Base-by-base conservation (phyloP, 2,797 vertebrate genomes). In the Syngnathus acus region DNA sequence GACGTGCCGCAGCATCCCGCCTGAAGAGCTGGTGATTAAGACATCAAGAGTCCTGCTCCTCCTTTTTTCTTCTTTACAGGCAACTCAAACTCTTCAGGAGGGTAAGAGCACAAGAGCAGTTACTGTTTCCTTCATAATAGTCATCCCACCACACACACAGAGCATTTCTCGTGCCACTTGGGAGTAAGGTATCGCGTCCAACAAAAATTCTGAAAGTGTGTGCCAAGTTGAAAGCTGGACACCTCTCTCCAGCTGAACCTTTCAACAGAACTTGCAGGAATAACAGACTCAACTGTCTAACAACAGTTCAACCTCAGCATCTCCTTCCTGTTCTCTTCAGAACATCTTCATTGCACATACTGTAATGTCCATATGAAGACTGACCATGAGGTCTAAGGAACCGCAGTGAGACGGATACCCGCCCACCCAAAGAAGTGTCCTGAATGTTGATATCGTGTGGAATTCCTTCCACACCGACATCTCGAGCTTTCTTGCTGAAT, bases 61-160 rank as follows among this genome's bases (percentile, higher is more conserved):
- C 32, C 32, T 39, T 59, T 39, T 9, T 23, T 59, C 62, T 47
- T 59, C 74, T 64, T 86, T 67, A 77, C 68, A 67, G 70, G 66
- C 69, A 84, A 72, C 69, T 63, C 71, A 58, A 78, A 68, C 13
- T 66, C 39, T 64, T 63, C 47, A 58, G 66, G 73, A 79, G 67
- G 69, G 73, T 69, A 70, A 74, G 65, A 72, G 67, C 48, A 73
- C 82, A 79, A 83, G 83, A 83, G 58, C 78, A 69, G 86, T 80
- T 87, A 72, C 65, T 64, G 69, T 82, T 81, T 86, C 76, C 77
- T 68, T 72, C 40, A 78, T 62, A 75, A 74, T 72, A 78, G 78
- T 70, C 70, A 69, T 78, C 68, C 65, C 71, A 73, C 72, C 72
- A 72, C 58, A 39, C 42, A 47, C 57, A 65, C 48, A 72, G 75